A percentile compares a stretch with the other conserved stretches of the same genome.
Evolutionary conservation across 2,888 invertebrate species (phyloP).

Genomic region (Fragum whitleyi): DNA sequence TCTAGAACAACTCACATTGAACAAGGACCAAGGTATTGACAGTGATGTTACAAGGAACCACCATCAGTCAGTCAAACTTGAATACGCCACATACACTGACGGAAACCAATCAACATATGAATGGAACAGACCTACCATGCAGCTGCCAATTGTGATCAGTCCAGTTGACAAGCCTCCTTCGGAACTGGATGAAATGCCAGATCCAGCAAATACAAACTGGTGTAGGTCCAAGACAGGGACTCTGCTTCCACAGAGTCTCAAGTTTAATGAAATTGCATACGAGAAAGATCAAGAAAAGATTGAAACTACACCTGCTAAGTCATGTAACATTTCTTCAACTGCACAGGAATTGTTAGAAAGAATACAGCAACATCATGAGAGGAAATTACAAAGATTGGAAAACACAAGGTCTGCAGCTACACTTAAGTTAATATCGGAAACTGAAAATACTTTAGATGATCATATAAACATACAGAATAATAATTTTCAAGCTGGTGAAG

Average conservation of each 20-base stretch:
- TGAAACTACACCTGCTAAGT: neutral
- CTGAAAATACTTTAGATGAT: no score
- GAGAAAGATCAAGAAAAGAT: neutral
- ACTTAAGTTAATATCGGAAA: neutral
- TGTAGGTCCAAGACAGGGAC: neutral
- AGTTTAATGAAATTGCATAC: neutral
- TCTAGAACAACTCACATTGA: neutral
- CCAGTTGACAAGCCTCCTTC: neutral
- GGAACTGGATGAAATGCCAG: neutral
- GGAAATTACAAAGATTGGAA: neutral
- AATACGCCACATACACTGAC: neutral
- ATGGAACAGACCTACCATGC: constrained; percentile 4
- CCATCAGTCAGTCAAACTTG: neutral
- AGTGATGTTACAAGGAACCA: neutral
- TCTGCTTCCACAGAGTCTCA: neutral
- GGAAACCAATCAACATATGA: neutral
- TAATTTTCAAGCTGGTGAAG: neutral
- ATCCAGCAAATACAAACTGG: neutral
- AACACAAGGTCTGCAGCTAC: neutral
- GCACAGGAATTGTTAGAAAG: constrained; percentile 9
- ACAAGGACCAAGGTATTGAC: neutral
- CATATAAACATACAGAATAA: constrained; percentile 13
- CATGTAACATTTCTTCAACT: neutral
- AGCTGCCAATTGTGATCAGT: constrained; percentile 1
- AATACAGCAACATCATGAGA: constrained; percentile 3